These are phyloP conservation scores for Drosophila robusta DNA, from an alignment of 2,888 invertebrate species.

Conservation along the genomic window DNA sequence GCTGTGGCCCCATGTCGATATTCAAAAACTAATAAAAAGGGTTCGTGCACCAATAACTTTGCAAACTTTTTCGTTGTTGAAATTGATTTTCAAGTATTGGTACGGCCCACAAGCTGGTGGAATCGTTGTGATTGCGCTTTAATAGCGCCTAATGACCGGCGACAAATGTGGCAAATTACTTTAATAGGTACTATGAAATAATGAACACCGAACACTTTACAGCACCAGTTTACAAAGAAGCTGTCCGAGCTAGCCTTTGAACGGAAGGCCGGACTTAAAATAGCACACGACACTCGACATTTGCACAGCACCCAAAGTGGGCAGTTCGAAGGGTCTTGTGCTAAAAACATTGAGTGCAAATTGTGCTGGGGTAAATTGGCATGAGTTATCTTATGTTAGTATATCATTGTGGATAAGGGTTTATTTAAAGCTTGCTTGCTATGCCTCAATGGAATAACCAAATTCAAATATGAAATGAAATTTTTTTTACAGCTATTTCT, in stretches of 20 bases:
- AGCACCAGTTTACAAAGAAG: constrained; percentile 23
- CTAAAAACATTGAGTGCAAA: constrained; percentile 27
- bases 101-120: constrained; percentile 19
- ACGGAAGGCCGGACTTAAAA: constrained; percentile 24
- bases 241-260: constrained; percentile 5
- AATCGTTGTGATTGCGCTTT: constrained; percentile 71
- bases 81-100: constrained; percentile 67
- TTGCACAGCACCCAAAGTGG: background rate
- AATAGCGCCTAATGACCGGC: constrained; percentile 76
- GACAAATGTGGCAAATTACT: constrained; percentile 80
- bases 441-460: background rate
- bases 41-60: constrained; percentile 49
- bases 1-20: constrained; percentile 32
- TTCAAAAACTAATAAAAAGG: constrained; percentile 68
- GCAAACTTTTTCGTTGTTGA: constrained; percentile 54
- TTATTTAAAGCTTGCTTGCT: too few relatives aligned
- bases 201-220: constrained; percentile 64
- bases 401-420: too few relatives aligned
- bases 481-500: background rate
- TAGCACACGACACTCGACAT: constrained; percentile 9
- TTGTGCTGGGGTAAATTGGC: constrained; percentile 27
- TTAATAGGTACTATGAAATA: constrained; percentile 73
- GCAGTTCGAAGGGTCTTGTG: background rate
- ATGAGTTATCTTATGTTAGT: constrained; percentile 20
- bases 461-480: constrained; percentile 12